Evolutionary conservation across 2,113 vertebrate genomes (phyloP), one percentile per base, ranked within the genome.

Genomic region (Anarrhichthys ocellatus): DNA sequence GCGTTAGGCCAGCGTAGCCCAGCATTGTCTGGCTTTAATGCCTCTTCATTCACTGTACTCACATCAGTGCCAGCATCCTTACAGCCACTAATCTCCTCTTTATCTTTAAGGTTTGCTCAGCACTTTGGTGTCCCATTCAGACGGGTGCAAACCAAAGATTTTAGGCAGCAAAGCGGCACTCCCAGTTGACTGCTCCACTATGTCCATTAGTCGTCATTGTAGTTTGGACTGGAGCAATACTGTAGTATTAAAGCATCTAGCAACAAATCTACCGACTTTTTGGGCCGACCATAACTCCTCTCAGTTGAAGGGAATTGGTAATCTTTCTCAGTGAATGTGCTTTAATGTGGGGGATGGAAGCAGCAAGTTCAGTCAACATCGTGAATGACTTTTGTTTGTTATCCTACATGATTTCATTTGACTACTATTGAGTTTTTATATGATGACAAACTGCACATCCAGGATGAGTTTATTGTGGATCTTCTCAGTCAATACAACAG

Each of bases 81-180:
- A 89, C 90, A 90, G 80, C 66, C 38, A 44, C 90, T 92, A 93
- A 93, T 92, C 92, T 91, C 84, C 89, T 93, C 89, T 91, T 93
- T 93, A 89, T 91, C 87, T 88, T 87, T 84, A 93, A 89, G 87
- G 86, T 90, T 89, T 89, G 89, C 86, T 93, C 93, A 94, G 93
- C 93, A 92, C 81, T 94, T 91, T 78, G 42, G 40, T 58, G 71
- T 64, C 65, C 87, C 80, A 84, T 84, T 91, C 88, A 85, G 76
- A 50, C 58, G 5, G 34, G 9, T 36, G 76, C 68, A 78, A 72
- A 75, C 61, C 56, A 77, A 76, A 87, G 91, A 86, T 85, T 76
- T 81, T 46, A 80, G 81, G 38, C 85, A 71, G 83, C 70, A 42
- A 10, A 9, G n/a, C 50, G 8, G 27, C 38, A 59, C 84, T 80